Base-by-base conservation (phyloP, 2,113 vertebrate genomes). In the Carollia perspicillata region DNA sequence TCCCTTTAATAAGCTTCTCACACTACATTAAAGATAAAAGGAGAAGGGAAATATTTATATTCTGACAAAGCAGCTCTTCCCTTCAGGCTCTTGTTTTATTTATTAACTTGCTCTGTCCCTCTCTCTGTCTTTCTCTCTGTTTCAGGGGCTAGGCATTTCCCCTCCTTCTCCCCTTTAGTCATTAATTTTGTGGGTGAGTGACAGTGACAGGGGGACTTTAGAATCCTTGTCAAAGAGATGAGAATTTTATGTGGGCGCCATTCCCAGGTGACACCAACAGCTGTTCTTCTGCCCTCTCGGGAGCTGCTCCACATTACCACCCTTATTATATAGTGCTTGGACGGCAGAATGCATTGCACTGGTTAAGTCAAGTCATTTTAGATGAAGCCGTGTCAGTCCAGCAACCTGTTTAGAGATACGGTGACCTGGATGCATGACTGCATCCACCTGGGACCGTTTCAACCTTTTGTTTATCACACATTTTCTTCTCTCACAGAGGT, bases 21-120 rank as follows among this genome's bases (percentile, higher is more conserved):
- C 98, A 98, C 98, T 98, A 98, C 98, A 98, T 98, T 98, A 98
- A 97, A 99, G 98, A 98, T 98, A 98, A 98, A 99, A 99, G 98
- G 95, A 94, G 97, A 98, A 98, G 98, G 98, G 97, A 99, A 98
- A 98, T 98, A 98, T 99, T 99, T 99, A 98, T 98, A 99, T 99
- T 99, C 98, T 98, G 98, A 99, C 98, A 99, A 98, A 99, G 98
- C 98, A 98, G 96, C 97, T 98, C 98, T 98, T 98, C 98, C 98
- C 98, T 98, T 99, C 98, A 98, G 98, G 97, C 97, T 98, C 98
- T 97, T 98, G 98, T 98, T 98, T 99, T 99, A 98, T 98, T 99
- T 98, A 98, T 98, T 98, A 98, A 97, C 95, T 98, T 97, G 97
- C 97, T 98, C 97, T 96, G 98, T 98, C 98, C 98, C 96, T 97